phyloP scores from a whole-genome alignment of 2,113 vertebrate species.

The Lagopus leucura region DNA sequence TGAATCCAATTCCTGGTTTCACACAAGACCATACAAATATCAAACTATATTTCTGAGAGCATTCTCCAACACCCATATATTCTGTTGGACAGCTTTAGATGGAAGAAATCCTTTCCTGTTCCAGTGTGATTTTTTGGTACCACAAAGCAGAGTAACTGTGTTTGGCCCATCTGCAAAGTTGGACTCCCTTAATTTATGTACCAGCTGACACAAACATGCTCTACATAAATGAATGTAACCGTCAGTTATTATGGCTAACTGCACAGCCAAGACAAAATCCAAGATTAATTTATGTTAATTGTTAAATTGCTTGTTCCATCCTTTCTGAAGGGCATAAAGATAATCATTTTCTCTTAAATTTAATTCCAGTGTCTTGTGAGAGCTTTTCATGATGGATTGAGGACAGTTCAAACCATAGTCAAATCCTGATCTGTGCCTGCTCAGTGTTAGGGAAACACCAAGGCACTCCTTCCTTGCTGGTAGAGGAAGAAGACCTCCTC shows the following conservation, averaged over 20 bases:
- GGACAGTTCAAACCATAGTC: not conserved
- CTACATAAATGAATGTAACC: fast-evolving
- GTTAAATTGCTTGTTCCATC: not conserved
- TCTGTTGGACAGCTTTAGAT: not conserved
- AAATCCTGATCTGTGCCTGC: not conserved
- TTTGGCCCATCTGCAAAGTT: not conserved
- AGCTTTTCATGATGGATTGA: not conserved
- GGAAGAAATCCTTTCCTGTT: not conserved
- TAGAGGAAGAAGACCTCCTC: fast-evolving
- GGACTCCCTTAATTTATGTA: not conserved
- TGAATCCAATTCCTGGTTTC: not conserved
- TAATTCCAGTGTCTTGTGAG: not conserved
- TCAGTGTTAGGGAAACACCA: not conserved
- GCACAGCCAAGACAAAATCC: not conserved
- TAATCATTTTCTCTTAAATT: not conserved
- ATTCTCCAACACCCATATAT: fast-evolving
- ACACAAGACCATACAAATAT: not conserved
- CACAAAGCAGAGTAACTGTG: not conserved
- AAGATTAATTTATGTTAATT: not conserved
- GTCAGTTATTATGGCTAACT: not conserved
- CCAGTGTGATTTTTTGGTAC: not conserved
- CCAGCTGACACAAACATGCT: not conserved
- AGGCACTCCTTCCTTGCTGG: fast-evolving
- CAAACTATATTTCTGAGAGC: not conserved
- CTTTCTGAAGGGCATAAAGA: not conserved